Evolutionary conservation across 1,140 invertebrate genomes (phyloP).

Genomic region (Bombus terrestris): DNA sequence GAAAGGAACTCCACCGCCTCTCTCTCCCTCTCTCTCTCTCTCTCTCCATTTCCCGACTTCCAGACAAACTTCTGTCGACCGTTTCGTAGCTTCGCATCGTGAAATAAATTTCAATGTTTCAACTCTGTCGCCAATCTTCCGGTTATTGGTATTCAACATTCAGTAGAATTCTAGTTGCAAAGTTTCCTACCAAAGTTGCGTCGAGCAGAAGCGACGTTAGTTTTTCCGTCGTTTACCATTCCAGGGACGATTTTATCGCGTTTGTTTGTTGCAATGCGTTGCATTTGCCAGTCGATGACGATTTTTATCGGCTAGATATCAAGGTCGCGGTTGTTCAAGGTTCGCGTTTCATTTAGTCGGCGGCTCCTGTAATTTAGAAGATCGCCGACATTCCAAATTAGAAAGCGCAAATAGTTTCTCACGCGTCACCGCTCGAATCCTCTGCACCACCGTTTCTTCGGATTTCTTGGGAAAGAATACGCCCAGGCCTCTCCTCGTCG

Average conservation of each 20-base stretch:
- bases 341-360: background rate
- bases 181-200: too few relatives aligned
- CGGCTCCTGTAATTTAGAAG: slow-evolving; percentile 4
- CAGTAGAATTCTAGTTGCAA: background rate
- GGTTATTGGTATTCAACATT: background rate
- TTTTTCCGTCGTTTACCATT: background rate
- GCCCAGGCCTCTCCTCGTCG: background rate
- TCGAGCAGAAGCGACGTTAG: background rate
- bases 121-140: background rate
- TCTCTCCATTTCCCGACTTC: background rate
- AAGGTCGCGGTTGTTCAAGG: background rate
- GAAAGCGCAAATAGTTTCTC: slow-evolving; percentile 55
- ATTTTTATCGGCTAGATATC: background rate
- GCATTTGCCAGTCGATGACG: background rate
- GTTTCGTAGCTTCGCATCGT: background rate
- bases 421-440: background rate
- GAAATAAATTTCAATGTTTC: slow-evolving; percentile 8
- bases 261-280: background rate
- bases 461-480: slow-evolving; percentile 13
- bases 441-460: background rate
- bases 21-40: too few relatives aligned
- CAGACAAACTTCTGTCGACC: too few relatives aligned
- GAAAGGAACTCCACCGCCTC: background rate
- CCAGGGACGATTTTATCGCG: background rate
- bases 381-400: slow-evolving; percentile 21